A percentile compares a stretch with the other conserved stretches of the same genome.
Evolutionary conservation across 1,140 invertebrate genomes (phyloP).

Genomic region (Heliconius nattereri): DNA sequence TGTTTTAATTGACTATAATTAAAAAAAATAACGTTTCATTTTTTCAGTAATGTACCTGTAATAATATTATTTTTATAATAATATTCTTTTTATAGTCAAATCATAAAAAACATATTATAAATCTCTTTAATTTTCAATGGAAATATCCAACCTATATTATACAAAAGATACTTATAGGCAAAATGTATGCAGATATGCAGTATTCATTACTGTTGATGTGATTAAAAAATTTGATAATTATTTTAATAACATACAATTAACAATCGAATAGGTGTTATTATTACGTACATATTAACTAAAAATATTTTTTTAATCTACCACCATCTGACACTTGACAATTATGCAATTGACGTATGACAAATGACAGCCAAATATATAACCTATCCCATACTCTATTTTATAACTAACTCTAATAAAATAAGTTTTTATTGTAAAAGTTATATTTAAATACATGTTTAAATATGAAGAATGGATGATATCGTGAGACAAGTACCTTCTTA

Average conservation of each 20-base stretch:
- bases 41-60: no score
- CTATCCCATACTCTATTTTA: constrained; percentile 50
- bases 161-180: no score
- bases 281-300: not conserved
- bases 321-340: constrained; percentile 9
- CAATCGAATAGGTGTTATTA: not conserved
- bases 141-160: no score
- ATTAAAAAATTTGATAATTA: no score
- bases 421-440: constrained; percentile 50
- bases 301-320: not conserved
- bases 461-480: constrained; percentile 80
- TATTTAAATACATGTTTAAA: constrained; percentile 57
- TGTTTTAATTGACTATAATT: no score
- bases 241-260: not conserved
- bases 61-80: no score
- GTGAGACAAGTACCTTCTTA: constrained; percentile 70
- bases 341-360: constrained; percentile 43
- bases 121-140: no score
- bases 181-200: no score
- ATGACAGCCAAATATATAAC: constrained; percentile 51
- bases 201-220: no score
- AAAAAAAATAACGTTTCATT: no score
- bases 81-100: no score
- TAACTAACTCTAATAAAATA: constrained; percentile 31
- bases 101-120: no score